Conservation (phyloP, 2,113 vertebrate species). For the Baryphthengus martii region DNA sequence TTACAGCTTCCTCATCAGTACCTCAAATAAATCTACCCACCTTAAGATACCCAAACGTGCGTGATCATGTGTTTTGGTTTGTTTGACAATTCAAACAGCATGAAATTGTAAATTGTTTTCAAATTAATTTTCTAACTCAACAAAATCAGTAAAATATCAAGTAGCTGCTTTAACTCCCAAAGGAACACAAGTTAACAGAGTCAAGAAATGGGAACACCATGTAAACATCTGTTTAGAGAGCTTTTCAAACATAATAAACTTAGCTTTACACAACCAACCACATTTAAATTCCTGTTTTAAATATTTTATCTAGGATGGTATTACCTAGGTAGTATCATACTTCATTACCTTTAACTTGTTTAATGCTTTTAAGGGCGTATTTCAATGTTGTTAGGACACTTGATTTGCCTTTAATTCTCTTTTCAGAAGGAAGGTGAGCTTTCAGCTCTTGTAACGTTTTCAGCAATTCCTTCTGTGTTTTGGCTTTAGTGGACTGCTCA, state of each 20-base stretch:
- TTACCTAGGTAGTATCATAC: neutral
- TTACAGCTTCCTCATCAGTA: neutral
- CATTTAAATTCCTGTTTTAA: neutral
- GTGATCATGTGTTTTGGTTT: neutral
- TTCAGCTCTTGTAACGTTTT: slow-evolving; percentile 90
- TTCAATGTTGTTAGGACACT: slow-evolving; percentile 85
- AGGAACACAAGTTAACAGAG: neutral
- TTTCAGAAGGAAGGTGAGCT: slow-evolving; percentile 86
- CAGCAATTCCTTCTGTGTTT: slow-evolving; percentile 88
- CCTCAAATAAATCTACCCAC: neutral
- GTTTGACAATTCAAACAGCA: neutral
- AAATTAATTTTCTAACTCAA: neutral
- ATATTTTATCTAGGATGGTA: neutral
- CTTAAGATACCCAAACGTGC: neutral
- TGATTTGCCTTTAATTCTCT: slow-evolving; percentile 85
- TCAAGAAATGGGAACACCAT: neutral
- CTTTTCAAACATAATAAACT: neutral
- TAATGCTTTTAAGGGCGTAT: slow-evolving; percentile 90
- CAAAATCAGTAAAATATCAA: neutral
- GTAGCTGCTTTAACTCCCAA: neutral
- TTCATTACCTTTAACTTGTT: slow-evolving; percentile 91
- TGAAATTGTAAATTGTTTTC: neutral
- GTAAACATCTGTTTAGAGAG: neutral
- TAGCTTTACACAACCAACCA: neutral
- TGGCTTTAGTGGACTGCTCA: slow-evolving; percentile 88